Base-by-base conservation (phyloP, 2,888 invertebrate genomes). In the Nebria salina region DNA sequence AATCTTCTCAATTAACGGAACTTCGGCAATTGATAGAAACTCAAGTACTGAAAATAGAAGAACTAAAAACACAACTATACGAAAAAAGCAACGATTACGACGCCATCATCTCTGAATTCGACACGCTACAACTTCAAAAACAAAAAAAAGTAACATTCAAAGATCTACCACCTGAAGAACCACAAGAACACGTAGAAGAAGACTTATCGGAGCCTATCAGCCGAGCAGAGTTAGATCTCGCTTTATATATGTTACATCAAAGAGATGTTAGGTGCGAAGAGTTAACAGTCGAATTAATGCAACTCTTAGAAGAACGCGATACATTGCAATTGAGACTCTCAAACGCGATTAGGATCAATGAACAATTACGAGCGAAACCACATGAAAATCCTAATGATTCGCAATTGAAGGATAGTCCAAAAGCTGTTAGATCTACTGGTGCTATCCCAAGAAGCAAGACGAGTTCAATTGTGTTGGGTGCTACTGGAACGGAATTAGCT, bases 201-300 rank as follows among this genome's bases (percentile, higher is more conserved):
- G 85, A 87, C 78, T 79, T 85, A 13, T 82, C 85, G 0, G 87
- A 88, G 75, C 85, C 86, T 9, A 88, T 87, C 3, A 88, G 86
- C 76, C 84, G 93, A 85, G 92, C 93, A 0, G 95, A 96, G 87
- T 88, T 96, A 77, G 96, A 96, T 86, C 89, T 95, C 76, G 95
- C 96, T 0, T 88, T 96, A 68, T 96, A 96, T 86, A 95, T 95
- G 94, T 89, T 97, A 76, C 96, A 97, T 87, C 95, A 96, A 86
- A 91, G 96, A 83, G 96, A 97, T 84, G 94, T 96, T 82, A 91
- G 95, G 0, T 95, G 95, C 87, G 96, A 97, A 86, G 96, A 97
- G 87, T 90, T 97, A 82, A 96, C 96, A 0, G 91, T 95, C 85
- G 97, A 97, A 87, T 89, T 97, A 76, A 95, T 95, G 83, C 94